Percentiles rank a stretch among this genome's conserved stretches.
These are phyloP conservation scores for Zoanthus solanderi DNA, from an alignment of 92 coral and sea anemone genomes.

Conservation along the genomic window DNA sequence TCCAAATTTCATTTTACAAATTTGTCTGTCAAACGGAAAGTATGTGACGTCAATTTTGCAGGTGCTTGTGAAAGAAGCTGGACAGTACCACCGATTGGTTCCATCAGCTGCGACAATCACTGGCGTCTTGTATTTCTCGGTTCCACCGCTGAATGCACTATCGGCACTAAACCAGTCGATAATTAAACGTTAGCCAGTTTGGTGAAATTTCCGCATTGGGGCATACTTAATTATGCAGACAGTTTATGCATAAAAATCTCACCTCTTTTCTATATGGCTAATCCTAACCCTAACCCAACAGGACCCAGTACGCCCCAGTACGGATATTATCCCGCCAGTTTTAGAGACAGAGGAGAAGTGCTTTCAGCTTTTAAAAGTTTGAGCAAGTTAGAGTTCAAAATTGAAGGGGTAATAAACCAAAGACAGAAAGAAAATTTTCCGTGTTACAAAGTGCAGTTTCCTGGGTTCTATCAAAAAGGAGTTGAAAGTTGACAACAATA, in stretches of 20 bases:
- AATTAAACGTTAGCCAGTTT: too few species aligned
- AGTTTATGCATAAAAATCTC: too few species aligned
- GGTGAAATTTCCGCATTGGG: too few species aligned
- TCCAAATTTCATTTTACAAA: constrained; percentile 89
- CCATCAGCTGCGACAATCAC: constrained; percentile 81
- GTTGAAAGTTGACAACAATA: neutral
- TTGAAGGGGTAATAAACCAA: neutral
- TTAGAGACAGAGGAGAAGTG: neutral
- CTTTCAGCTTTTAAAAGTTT: neutral
- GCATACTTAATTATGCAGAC: too few species aligned
- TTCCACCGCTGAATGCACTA: constrained; percentile 94
- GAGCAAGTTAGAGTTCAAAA: neutral
- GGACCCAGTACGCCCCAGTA: too few species aligned
- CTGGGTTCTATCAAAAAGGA: too few species aligned
- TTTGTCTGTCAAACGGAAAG: constrained; percentile 92
- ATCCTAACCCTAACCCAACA: too few species aligned
- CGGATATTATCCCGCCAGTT: too few species aligned
- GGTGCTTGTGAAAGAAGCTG: constrained; percentile 95
- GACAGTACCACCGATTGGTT: constrained; percentile 84
- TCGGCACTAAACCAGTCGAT: constrained; percentile 69
- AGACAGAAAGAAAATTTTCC: too few species aligned
- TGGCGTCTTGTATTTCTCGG: constrained; percentile 94
- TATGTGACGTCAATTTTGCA: constrained; percentile 93
- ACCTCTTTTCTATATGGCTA: too few species aligned
- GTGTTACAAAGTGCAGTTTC: too few species aligned